These are phyloP conservation scores for Tachina lurida DNA, from an alignment of 2,888 invertebrate species.

Conservation along the genomic window DNA sequence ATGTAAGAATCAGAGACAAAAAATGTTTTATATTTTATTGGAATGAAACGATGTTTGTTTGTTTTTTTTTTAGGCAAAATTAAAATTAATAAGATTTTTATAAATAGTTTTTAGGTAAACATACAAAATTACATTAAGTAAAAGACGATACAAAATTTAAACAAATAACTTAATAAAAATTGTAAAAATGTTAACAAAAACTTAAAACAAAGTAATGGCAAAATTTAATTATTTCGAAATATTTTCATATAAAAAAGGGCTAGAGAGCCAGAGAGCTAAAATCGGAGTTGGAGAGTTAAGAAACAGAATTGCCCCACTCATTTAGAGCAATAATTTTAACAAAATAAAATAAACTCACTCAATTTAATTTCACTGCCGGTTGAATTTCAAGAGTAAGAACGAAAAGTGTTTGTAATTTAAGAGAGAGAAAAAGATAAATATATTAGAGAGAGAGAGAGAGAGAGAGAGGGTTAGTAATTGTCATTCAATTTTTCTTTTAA, in stretches of 20 bases:
- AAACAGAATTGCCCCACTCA: slow-evolving; percentile 25
- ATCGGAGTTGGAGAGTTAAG: slow-evolving; percentile 15
- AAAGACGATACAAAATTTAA: slow-evolving; percentile 55
- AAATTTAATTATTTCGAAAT: slow-evolving; percentile 54
- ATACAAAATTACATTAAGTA: slow-evolving; percentile 59
- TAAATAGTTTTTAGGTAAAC: slow-evolving; percentile 59
- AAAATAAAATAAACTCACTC: slow-evolving; percentile 60
- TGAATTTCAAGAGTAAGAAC: neutral
- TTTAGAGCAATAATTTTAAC: neutral
- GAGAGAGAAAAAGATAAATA: neutral
- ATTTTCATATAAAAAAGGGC: slow-evolving; percentile 12
- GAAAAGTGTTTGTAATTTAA: slow-evolving; percentile 6
- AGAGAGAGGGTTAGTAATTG: slow-evolving; percentile 5
- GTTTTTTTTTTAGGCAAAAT: slow-evolving; percentile 51
- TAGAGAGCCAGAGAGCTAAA: slow-evolving; percentile 11
- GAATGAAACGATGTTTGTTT: slow-evolving; percentile 42
- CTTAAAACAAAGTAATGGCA: slow-evolving; percentile 32
- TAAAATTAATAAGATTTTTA: slow-evolving; percentile 57
- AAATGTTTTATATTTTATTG: slow-evolving; percentile 37
- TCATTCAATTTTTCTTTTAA: slow-evolving; percentile 32
- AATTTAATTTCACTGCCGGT: slow-evolving; percentile 16
- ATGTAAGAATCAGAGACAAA: slow-evolving; percentile 40
- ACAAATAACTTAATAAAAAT: slow-evolving; percentile 61
- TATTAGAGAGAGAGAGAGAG: neutral
- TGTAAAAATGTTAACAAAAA: slow-evolving; percentile 65